Percentiles rank a stretch among this genome's conserved stretches.
These are phyloP conservation scores for Tinamus major DNA, from an alignment of 2,797 vertebrate genomes.

Conservation along the genomic window DNA sequence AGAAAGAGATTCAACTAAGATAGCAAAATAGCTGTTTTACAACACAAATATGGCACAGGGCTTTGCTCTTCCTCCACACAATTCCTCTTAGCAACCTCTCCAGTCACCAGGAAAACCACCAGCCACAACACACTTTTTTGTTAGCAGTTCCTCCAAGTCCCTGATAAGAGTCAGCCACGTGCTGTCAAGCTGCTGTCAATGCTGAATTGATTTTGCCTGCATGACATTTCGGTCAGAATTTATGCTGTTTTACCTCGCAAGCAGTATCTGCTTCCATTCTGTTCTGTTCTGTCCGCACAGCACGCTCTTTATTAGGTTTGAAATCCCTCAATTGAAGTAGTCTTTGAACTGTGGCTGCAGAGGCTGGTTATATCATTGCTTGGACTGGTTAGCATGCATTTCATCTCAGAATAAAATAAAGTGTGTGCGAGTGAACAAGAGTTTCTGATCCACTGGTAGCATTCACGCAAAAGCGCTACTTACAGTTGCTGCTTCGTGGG, in stretches of 20 bases:
- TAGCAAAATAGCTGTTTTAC: background rate
- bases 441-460: background rate
- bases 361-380: background rate
- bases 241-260: background rate
- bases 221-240: background rate
- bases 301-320: background rate
- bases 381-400: background rate
- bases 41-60: background rate
- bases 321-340: background rate
- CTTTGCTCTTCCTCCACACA: background rate
- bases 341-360: background rate
- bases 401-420: background rate
- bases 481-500: fast-evolving
- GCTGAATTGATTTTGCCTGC: background rate
- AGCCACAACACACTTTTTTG: background rate
- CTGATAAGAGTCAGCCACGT: background rate
- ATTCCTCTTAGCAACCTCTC: background rate
- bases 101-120: background rate
- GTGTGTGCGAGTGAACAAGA: fast-evolving
- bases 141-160: background rate
- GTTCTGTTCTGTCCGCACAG: background rate
- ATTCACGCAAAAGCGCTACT: background rate
- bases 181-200: background rate
- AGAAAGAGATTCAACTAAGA: background rate
- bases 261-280: background rate